phyloP scores from a whole-genome alignment of 2,797 vertebrate species.

The Heteromormyrus szaboi region DNA sequence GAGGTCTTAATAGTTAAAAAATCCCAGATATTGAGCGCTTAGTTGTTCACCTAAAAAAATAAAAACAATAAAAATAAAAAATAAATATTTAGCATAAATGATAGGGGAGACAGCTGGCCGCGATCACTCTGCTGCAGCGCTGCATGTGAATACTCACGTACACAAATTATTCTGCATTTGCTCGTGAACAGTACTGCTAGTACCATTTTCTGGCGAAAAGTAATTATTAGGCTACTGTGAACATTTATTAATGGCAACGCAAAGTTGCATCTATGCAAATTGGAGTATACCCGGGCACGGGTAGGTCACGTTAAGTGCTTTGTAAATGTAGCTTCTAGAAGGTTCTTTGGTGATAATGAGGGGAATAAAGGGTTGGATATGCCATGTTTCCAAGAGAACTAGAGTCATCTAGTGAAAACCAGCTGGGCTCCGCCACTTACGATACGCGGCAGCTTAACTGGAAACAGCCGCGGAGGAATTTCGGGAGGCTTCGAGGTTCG shows the following conservation, averaged over 20 bases:
- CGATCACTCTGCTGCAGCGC: neutral
- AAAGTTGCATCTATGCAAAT: neutral
- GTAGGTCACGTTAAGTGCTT: neutral
- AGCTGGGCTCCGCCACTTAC: constrained; percentile 16
- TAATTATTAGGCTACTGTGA: neutral
- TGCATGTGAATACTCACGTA: neutral
- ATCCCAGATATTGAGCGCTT: neutral
- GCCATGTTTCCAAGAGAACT: constrained; percentile 2
- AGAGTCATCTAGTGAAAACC: constrained; percentile 19
- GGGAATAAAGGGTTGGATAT: constrained; percentile 9
- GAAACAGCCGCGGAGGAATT: constrained; percentile 15
- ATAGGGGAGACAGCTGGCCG: neutral
- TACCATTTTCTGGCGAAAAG: neutral
- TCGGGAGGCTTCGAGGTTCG: constrained; percentile 17
- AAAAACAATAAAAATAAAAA: neutral
- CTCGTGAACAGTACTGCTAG: neutral
- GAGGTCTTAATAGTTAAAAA: neutral
- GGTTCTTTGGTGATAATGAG: neutral
- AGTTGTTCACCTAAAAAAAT: neutral
- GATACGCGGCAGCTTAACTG: constrained; percentile 17
- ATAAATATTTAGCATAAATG: neutral
- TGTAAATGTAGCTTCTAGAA: neutral
- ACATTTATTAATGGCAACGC: neutral
- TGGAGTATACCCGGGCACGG: neutral
- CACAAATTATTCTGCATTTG: neutral